Evolutionary conservation across 2,888 invertebrate species (phyloP), one percentile per base, ranked within the genome.

Genomic region (Ephialtes manifestator): DNA sequence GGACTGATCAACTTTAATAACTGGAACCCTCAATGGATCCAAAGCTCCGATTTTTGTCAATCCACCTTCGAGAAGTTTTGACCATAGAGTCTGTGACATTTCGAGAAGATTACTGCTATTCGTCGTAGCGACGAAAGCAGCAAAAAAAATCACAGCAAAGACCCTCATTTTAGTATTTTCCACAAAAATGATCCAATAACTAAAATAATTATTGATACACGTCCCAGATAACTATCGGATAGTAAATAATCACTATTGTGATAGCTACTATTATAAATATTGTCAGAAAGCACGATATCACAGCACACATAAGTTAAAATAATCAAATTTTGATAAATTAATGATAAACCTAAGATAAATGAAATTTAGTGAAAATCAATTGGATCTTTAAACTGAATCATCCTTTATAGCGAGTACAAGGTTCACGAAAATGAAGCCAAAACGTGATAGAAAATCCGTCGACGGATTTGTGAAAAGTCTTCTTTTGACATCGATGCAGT

Each of bases 1-100:
- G 1, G 93, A 91, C 84, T 96, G 96, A 77, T 96, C 94, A 31
- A 94, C 92, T 76, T 93, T 94, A 24, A 94, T 89, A n/a, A 93
- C 86, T 0, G 94, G 94, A 0, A 94, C 91, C n/a, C 81, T 86
- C 10, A 94, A 81, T 2, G 94, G 94, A 68, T 94, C 94, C 39
- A 94, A 85, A 35, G 81, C 88, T 3, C 92, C 93, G 0, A 92
- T 85, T 63, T 90, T 92, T 0, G 89, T 84, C 39, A 92, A 80
- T 3, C 92, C 93, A 4, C 94, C 94, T 2, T 90, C 84, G 15
- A 94, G 82, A 1, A 92, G 84, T 68, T 91, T 91, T 67, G 90
- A 83, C 93, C 93, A 94, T n/a, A 94, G 86, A 0, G 88, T 84
- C 39, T 90, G 93, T 0, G 94, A 93, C 91, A 93, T 90, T 72